Conservation (phyloP, 2,797 vertebrate genomes). For the Cuculus canorus region DNA sequence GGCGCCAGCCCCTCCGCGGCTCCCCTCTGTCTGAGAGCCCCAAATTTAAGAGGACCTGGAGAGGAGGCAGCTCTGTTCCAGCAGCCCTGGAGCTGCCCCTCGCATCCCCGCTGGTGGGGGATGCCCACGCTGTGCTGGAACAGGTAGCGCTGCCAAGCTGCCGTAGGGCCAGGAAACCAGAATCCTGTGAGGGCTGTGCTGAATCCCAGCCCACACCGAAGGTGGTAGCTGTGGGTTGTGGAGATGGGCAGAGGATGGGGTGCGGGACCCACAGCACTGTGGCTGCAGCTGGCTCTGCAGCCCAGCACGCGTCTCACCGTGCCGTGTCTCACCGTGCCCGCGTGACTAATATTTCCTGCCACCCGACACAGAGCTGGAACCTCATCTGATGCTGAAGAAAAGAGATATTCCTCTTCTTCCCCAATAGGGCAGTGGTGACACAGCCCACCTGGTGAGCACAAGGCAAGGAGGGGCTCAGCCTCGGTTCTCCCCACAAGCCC, state of each 20-base stretch:
- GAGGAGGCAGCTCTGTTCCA: not conserved
- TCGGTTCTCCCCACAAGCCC: rapidly evolving
- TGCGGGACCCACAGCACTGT: rapidly evolving
- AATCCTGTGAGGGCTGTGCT: not conserved
- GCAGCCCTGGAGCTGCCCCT: not conserved
- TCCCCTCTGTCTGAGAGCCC: not conserved
- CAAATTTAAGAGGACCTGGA: not conserved
- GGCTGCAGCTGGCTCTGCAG: not conserved
- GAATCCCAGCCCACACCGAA: not conserved
- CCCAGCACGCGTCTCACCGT: not conserved
- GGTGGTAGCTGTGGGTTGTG: not conserved
- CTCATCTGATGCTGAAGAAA: not conserved
- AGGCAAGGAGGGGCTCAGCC: not conserved
- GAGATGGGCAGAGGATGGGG: not conserved
- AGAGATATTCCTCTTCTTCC: not conserved
- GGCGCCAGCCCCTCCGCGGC: not conserved
- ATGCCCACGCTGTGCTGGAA: rapidly evolving
- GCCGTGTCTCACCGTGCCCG: rapidly evolving
- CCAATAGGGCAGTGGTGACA: not conserved
- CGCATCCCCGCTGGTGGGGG: not conserved
- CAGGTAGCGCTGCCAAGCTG: rapidly evolving
- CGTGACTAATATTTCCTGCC: not conserved
- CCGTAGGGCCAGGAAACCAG: not conserved
- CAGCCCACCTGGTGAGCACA: not conserved
- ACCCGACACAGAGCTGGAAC: not conserved